Evolutionary conservation across 2,888 invertebrate genomes (phyloP).

Genomic region (Hecatera dysodea): DNA sequence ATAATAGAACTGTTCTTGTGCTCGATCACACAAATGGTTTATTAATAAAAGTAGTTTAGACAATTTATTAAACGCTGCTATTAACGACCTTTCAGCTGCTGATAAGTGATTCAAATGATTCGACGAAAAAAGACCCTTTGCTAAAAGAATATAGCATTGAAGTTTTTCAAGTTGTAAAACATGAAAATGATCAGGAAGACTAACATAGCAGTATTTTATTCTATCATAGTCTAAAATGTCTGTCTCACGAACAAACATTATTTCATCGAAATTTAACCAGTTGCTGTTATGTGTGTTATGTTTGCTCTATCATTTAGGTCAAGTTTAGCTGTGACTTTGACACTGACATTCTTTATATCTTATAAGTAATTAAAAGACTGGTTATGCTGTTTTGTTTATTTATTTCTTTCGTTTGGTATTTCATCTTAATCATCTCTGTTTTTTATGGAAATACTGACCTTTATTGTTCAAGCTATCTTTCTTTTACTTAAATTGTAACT

Average conservation of each 20-base stretch:
- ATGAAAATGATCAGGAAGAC: not conserved
- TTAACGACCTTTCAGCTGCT: not conserved
- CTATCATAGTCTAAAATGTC: not conserved
- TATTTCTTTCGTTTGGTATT: conserved; percentile 11
- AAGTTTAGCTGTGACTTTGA: conserved; percentile 71
- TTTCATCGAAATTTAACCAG: conserved; percentile 51
- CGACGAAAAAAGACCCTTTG: not conserved
- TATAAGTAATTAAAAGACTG: conserved; percentile 30
- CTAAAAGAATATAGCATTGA: not conserved
- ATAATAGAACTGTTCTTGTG: conserved; percentile 1
- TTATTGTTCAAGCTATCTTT: conserved; percentile 16
- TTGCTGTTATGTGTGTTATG: conserved; percentile 72
- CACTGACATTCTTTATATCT: conserved; percentile 57
- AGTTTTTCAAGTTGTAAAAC: not conserved
- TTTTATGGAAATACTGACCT: conserved; percentile 19
- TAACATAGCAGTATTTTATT: not conserved
- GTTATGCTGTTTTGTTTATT: conserved; percentile 17
- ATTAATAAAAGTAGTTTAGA: not conserved
- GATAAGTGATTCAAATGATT: not conserved
- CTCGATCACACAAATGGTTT: conserved; percentile 13
- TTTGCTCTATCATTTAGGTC: conserved; percentile 73
- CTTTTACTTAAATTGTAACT: conserved; percentile 23
- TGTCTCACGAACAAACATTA: conserved; percentile 24
- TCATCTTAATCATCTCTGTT: conserved; percentile 9
- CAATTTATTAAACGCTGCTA: not conserved